Evolutionary conservation across 2,113 vertebrate genomes (phyloP), one percentile per base, ranked within the genome.

Genomic region (Glaucomys volans): DNA sequence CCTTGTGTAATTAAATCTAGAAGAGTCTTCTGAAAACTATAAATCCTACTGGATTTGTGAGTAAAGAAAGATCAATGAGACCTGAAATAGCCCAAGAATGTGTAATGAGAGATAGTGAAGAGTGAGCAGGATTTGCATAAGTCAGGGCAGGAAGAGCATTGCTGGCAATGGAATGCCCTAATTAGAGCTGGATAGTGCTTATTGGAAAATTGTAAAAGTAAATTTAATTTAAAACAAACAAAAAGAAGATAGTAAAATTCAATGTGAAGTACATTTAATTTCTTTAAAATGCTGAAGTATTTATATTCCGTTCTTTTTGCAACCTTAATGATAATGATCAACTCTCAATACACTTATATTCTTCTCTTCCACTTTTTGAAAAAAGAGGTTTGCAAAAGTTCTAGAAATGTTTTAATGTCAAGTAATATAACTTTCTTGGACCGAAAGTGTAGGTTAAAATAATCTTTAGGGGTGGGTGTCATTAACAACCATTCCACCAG

Each of bases 41-140:
- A 95, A 95, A 93, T 69, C 81, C 71, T 93, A 80, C 72, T 83
- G 40, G 42, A 97, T 91, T 95, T 95, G 69, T 83, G 79, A 84
- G 30, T 74, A 86, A 95, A 64, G 64, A 87, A 59, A 82, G 40
- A 93, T 90, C 93, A 91, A 81, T 87, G 89, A 80, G 71, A 40
- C 18, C 44, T 80, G 17, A 91, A 83, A n/a, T 42, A 86, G 44
- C 18, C 50, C 52, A 72, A 91, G 85, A 94, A 84, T 94, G 85
- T 77, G 8, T 71, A 94, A 91, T 71, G 66, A 92, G 59, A 91
- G 35, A 87, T 4, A 76, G 8, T 57, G 72, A 88, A 93, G 54
- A 83, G 32, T 79, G 69, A 80, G n/a, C 18, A 54, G 22, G 32
- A 91, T 83, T 93, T 84, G 26, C 24, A 5, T 42, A 77, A 40